Conservation (phyloP, 2,797 vertebrate species). For the Mastacembelus armatus region DNA sequence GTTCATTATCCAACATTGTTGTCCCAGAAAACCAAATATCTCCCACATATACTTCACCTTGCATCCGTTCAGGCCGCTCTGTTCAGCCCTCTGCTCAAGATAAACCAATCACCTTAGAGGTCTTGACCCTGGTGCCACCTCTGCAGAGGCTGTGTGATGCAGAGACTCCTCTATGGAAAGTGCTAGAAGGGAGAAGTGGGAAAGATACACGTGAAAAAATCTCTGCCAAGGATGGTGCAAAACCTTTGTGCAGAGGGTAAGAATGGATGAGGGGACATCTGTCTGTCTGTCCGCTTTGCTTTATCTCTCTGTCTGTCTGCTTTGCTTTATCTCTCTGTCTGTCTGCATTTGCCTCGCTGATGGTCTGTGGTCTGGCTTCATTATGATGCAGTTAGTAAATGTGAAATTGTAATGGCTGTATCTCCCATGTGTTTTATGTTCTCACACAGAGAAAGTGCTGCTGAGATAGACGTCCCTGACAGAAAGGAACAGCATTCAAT, state of each 20-base stretch:
- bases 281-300: constrained; percentile 26
- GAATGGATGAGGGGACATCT: constrained; percentile 53
- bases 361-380: constrained; percentile 7
- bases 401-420: neutral
- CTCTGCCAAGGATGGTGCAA: constrained; percentile 53
- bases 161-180: constrained; percentile 79
- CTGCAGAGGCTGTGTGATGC: constrained; percentile 57
- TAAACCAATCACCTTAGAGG: constrained; percentile 54
- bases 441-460: constrained; percentile 43
- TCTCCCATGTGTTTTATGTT: constrained; percentile 14
- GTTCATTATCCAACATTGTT: constrained; percentile 57
- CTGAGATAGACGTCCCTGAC: constrained; percentile 18
- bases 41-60: constrained; percentile 29
- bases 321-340: neutral
- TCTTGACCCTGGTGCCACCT: constrained; percentile 42
- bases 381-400: neutral
- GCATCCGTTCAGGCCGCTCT: constrained; percentile 30
- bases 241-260: constrained; percentile 79
- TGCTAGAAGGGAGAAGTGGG: constrained; percentile 71
- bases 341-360: constrained; percentile 9
- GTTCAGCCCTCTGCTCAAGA: constrained; percentile 35
- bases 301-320: neutral
- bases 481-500: constrained; percentile 27
- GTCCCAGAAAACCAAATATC: constrained; percentile 50
- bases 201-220: constrained; percentile 46